These are phyloP conservation scores for Riparia riparia DNA, from an alignment of 2,113 vertebrate species.

Conservation along the genomic window DNA sequence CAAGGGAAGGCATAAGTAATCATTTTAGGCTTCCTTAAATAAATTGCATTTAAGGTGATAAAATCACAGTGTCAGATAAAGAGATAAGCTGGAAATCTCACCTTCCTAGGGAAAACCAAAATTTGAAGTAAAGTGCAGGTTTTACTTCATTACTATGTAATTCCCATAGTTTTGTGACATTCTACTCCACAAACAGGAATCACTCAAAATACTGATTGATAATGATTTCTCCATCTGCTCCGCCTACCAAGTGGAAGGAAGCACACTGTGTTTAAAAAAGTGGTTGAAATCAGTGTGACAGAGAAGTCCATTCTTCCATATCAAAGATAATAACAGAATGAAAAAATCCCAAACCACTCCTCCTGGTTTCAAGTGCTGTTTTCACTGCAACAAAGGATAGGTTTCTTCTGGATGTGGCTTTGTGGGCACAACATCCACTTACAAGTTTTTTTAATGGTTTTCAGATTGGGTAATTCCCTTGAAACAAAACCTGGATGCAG, in stretches of 20 bases:
- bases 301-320: background rate
- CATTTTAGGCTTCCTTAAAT: background rate
- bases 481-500: background rate
- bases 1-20: background rate
- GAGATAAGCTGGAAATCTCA: background rate
- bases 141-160: background rate
- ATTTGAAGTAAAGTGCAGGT: background rate
- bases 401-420: background rate
- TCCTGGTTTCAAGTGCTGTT: background rate
- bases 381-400: background rate
- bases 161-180: background rate
- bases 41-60: background rate
- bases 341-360: background rate
- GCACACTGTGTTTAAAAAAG: background rate
- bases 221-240: background rate
- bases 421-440: background rate
- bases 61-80: background rate
- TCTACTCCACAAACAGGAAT: background rate
- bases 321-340: background rate
- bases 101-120: background rate
- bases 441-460: background rate
- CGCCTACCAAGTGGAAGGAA: background rate
- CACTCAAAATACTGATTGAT: background rate
- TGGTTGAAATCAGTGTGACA: background rate
- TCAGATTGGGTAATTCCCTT: rapidly evolving